A percentile compares a stretch with the other conserved stretches of the same genome.
phyloP scores from a whole-genome alignment of 2,113 vertebrate genomes.

The Aspidoscelis tigris region DNA sequence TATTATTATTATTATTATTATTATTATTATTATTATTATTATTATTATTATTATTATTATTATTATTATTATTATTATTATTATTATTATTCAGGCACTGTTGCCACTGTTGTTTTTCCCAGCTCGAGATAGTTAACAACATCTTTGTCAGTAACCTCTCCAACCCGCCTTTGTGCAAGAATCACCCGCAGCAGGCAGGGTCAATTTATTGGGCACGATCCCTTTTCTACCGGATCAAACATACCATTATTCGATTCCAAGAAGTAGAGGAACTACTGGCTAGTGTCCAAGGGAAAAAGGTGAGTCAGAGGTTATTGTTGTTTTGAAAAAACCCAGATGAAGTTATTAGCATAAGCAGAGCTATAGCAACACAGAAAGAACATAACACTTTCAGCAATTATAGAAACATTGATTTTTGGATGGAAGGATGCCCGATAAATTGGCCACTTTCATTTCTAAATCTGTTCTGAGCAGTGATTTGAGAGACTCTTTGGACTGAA shows the following conservation, averaged over 20 bases:
- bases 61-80: too few relatives aligned
- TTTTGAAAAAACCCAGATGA: background rate
- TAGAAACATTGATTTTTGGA: too few relatives aligned
- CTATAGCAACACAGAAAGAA: background rate
- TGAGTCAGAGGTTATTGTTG: constrained; percentile 50
- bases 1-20: too few relatives aligned
- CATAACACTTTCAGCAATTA: background rate
- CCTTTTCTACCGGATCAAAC: constrained; percentile 83
- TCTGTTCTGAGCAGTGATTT: too few relatives aligned
- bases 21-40: too few relatives aligned
- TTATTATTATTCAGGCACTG: too few relatives aligned
- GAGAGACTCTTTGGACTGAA: background rate
- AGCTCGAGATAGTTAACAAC: constrained; percentile 82
- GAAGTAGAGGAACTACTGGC: constrained; percentile 81
- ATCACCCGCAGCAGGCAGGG: constrained; percentile 88
- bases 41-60: too few relatives aligned
- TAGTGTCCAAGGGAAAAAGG: constrained; percentile 76
- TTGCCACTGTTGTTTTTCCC: constrained; percentile 8
- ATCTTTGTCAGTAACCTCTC: constrained; percentile 81
- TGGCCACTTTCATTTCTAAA: background rate
- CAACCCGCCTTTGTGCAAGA: constrained; percentile 82
- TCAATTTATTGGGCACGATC: constrained; percentile 87
- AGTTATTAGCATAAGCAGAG: background rate
- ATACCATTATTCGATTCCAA: constrained; percentile 82
- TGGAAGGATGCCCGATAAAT: background rate